Conservation (phyloP, 2,113 vertebrate species). For the Ascaphus truei region DNA sequence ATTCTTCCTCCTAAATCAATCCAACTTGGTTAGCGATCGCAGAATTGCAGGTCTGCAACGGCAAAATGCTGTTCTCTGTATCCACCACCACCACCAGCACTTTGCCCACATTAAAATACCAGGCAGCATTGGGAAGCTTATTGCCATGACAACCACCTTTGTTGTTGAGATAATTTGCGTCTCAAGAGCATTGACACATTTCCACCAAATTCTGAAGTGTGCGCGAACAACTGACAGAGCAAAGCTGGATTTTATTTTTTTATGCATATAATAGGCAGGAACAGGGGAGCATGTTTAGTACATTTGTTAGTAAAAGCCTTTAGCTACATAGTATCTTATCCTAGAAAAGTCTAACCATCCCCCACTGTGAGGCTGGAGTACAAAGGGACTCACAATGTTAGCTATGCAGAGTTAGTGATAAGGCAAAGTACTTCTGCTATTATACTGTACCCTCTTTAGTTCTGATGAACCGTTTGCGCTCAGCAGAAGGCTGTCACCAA, state of each 20-base stretch:
- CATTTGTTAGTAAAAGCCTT: slow-evolving; percentile 49
- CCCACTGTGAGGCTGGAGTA: not conserved
- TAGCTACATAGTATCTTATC: slow-evolving; percentile 34
- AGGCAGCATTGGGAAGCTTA: slow-evolving; percentile 39
- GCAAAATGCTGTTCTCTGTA: slow-evolving; percentile 43
- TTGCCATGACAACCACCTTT: slow-evolving; percentile 48
- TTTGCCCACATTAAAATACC: slow-evolving; percentile 42
- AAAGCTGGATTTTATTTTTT: slow-evolving; percentile 11
- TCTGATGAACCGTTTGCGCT: slow-evolving; percentile 61
- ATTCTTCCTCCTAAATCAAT: slow-evolving; percentile 78
- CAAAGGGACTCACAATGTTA: slow-evolving; percentile 36
- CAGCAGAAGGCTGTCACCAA: slow-evolving; percentile 76
- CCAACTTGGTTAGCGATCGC: slow-evolving; percentile 54
- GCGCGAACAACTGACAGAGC: not conserved
- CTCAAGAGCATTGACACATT: slow-evolving; percentile 41
- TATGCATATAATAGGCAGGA: slow-evolving; percentile 6
- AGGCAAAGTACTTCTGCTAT: slow-evolving; percentile 18
- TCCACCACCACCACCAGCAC: slow-evolving; percentile 36
- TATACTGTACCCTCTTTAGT: slow-evolving; percentile 85
- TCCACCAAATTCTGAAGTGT: slow-evolving; percentile 28
- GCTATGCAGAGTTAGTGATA: slow-evolving; percentile 51
- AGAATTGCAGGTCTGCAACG: slow-evolving; percentile 38
- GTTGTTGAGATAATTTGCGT: slow-evolving; percentile 53
- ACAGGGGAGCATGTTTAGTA: slow-evolving; percentile 37
- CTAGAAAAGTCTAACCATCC: not conserved